Base-by-base conservation (phyloP, 2,113 vertebrate genomes). In the Melanerpes formicivorus region DNA sequence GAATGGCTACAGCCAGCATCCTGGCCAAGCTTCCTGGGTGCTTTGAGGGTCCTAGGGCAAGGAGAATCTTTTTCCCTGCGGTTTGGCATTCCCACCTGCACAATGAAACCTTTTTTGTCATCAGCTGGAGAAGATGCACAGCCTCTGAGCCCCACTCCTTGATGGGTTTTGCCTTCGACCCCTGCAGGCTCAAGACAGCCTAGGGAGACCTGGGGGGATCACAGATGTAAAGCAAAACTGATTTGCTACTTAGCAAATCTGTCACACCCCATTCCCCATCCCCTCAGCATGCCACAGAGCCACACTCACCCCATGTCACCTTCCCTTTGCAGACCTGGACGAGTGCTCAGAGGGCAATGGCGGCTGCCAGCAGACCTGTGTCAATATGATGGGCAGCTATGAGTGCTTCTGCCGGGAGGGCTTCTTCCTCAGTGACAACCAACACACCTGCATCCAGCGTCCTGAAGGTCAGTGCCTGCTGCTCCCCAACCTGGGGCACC, bases 301-400 rank as follows among this genome's bases (percentile, higher is more conserved):
- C 12, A 0, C 1, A 14, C 87, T 90, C 66, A 94, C 19, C 44
- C 44, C 10, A 16, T 69, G 37, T 65, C 55, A 3, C 71, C 46
- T 91, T 71, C 65, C 69, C 79, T 79, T 80, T 22, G 64, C 97
- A 99, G 99, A 99, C 95, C 98, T 99, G 97, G 99, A 99, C 5
- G 99, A 99, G 96, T 99, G 99, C 92, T 98, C 98, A 0, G 99
- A 99, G 92, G 99, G 99, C 58, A 99, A 99, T 4, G 99, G 99
- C 0, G 99, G 99, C 86, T 99, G 99, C 95, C 99, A 99, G 84
- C 99, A 99, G 98, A 99, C 98, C 89, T 99, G 99, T 23, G 98
- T 99, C 97, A 99, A 99, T 97, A 99, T 99, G 99, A 99, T 99
- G 99, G 99, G 99, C 91, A 99, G 99, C 97, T 99, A 99, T 1